These are phyloP conservation scores for Varanus komodoensis DNA, from an alignment of 2,113 vertebrate genomes.

Conservation along the genomic window DNA sequence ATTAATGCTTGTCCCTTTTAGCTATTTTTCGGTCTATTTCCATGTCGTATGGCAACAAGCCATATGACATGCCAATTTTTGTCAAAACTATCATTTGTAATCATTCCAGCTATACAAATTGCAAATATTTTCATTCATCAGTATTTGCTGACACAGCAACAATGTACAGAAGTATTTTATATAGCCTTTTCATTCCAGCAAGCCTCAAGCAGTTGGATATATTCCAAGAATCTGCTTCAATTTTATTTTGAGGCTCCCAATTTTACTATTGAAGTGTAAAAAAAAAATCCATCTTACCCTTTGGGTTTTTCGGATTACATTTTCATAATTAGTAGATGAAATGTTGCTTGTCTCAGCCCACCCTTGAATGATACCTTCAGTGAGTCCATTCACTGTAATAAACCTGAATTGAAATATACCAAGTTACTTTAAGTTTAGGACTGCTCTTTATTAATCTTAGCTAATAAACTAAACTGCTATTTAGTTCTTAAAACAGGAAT, in stretches of 20 bases:
- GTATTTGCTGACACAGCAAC: neutral
- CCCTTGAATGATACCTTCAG: neutral
- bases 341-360: neutral
- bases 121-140: neutral
- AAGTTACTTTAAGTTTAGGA: neutral
- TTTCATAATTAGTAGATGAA: slow-evolving; percentile 13
- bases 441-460: neutral
- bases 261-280: slow-evolving; percentile 13
- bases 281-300: neutral
- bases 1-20: slow-evolving; percentile 45
- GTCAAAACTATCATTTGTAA: neutral
- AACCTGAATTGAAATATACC: neutral
- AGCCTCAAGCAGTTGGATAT: slow-evolving; percentile 18
- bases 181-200: neutral
- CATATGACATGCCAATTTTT: neutral
- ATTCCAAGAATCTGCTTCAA: neutral
- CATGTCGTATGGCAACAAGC: neutral
- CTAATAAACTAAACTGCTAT: too few relatives aligned
- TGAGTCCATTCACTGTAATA: neutral
- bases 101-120: neutral
- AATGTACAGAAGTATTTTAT: neutral
- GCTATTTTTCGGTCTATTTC: neutral
- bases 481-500: too few relatives aligned
- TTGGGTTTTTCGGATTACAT: neutral
- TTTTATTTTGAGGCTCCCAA: slow-evolving; percentile 18